Conservation (phyloP, 1,140 invertebrate genomes). For the Platorchestia sp. region DNA sequence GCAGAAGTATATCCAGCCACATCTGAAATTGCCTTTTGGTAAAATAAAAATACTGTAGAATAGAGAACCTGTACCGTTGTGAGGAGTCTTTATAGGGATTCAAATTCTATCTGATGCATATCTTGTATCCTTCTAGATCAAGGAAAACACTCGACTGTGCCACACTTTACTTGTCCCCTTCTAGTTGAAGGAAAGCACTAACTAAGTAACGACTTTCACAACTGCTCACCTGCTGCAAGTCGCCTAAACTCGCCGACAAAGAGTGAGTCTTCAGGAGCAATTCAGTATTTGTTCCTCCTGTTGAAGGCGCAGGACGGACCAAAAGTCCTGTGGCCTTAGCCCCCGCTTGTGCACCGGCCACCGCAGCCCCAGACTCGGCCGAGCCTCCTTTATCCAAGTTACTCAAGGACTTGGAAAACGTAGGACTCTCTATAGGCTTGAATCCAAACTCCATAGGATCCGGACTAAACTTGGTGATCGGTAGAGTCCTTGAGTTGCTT, state of each 20-base stretch:
- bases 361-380: conserved; percentile 61
- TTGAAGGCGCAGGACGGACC: conserved; percentile 45
- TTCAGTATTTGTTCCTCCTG: conserved; percentile 10
- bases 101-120: no score
- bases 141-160: no score
- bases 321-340: conserved; percentile 55
- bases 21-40: no score
- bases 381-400: conserved; percentile 62
- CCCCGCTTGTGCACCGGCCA: conserved; percentile 65
- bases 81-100: no score
- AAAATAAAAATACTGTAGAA: no score
- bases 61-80: no score
- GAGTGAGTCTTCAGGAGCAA: conserved; percentile 52
- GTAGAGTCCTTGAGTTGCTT: conserved; percentile 60
- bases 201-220: no score
- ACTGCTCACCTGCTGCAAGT: conserved; percentile 62
- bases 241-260: conserved; percentile 63
- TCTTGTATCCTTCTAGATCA: no score
- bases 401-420: conserved; percentile 63
- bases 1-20: no score
- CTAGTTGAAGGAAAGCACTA: no score
- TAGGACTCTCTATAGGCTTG: conserved; percentile 64
- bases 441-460: conserved; percentile 67
- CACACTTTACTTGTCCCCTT: no score
- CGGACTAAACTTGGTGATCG: conserved; percentile 66